Evolutionary conservation across 1,140 invertebrate genomes (phyloP), one percentile per base, ranked within the genome.

Genomic region (Leptoteleia sp.): DNA sequence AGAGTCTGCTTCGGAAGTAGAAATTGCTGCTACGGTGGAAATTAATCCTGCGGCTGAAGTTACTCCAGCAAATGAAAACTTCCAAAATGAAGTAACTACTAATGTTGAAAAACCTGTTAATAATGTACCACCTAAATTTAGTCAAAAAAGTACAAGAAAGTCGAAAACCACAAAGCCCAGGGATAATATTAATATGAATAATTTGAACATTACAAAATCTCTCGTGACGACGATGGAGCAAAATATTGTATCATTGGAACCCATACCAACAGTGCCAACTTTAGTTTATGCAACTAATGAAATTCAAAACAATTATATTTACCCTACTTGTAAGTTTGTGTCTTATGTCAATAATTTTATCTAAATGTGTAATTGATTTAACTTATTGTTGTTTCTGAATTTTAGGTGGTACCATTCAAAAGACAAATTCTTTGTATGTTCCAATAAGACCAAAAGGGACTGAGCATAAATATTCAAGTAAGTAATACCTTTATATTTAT

Each of bases 271-370:
- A 0, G 64, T 85, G 37, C 84, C 87, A 22, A 88, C 85, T 4
- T 75, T 89, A 1, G 81, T 89, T 40, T 52, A 85, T 15, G 84
- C 87, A 12, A 84, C 85, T 3, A 83, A 85, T 40, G 82, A 83
- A 19, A 83, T 87, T 29, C 59, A 79, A 6, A 50, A 65, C 25
- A 81, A 70, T 29, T 29, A 73, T 9, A 4, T 76, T 0, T 62
- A 61, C 29, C 35, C 45, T 29, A 82, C 48, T 43, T 68, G 78
- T 76, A 37, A 72, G 70, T 65, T 43, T 9, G 47, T 37, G 12
- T 57, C 22, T 6, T 3, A 6, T 25, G 22, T 25, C 22, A n/a
- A 25, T 6, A 6, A 25, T 25, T 6, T 25, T 25, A 6, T 25
- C 3, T 25, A 25, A 25, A 3, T 25, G 3, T 25, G 22, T 25